Evolutionary conservation across 1,140 invertebrate genomes (phyloP).

Genomic region (Patella vulgata): DNA sequence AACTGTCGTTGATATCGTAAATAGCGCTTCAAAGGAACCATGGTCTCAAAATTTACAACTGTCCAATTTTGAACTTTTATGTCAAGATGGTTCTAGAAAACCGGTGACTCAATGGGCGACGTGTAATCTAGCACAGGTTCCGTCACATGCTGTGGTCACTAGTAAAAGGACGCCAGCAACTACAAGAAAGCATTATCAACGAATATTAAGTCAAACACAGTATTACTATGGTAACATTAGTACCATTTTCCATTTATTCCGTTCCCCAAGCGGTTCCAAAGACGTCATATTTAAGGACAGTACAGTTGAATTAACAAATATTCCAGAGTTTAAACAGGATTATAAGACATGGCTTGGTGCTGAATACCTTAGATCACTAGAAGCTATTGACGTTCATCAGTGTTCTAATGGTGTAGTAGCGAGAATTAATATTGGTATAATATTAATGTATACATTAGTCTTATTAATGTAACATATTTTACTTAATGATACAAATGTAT

Average conservation of each 20-base stretch:
- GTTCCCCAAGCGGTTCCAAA: slow-evolving; percentile 36
- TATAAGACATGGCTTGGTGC: slow-evolving; percentile 28
- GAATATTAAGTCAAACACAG: slow-evolving; percentile 19
- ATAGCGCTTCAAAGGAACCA: slow-evolving; percentile 83
- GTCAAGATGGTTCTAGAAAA: slow-evolving; percentile 82
- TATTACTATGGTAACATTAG: slow-evolving; percentile 27
- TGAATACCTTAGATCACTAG: slow-evolving; percentile 15
- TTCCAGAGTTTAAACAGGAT: slow-evolving; percentile 35
- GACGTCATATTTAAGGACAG: slow-evolving; percentile 56
- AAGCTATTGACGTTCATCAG: slow-evolving; percentile 8
- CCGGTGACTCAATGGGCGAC: slow-evolving; percentile 78
- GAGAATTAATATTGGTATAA: too few relatives aligned
- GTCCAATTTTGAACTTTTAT: slow-evolving; percentile 90
- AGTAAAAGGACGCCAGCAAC: slow-evolving; percentile 76
- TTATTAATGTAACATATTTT: too few relatives aligned
- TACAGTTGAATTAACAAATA: slow-evolving; percentile 33
- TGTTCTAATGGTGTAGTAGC: neutral
- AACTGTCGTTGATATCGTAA: slow-evolving; percentile 87
- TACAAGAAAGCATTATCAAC: slow-evolving; percentile 18
- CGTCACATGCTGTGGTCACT: slow-evolving; percentile 91
- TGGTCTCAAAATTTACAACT: slow-evolving; percentile 88
- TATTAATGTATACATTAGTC: too few relatives aligned
- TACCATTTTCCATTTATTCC: slow-evolving; percentile 51
- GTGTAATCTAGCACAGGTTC: slow-evolving; percentile 90
- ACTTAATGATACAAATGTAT: too few relatives aligned